These are phyloP conservation scores for Drosophila oshimai DNA, from an alignment of 1,140 invertebrate genomes.

Conservation along the genomic window DNA sequence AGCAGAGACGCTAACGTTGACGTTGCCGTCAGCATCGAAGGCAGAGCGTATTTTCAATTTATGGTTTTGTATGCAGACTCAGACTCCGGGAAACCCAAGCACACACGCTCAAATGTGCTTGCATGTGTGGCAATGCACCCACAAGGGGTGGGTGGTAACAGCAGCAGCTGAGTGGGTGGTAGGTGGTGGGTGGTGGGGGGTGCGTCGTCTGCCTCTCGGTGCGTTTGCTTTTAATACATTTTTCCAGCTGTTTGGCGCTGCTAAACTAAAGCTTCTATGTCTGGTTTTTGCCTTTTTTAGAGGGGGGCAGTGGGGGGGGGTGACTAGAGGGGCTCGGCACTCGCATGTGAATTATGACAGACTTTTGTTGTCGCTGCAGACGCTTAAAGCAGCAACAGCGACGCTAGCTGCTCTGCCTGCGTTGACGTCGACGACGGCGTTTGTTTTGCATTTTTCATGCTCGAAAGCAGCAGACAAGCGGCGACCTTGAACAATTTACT, in stretches of 20 bases:
- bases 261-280: constrained; percentile 71
- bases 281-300: constrained; percentile 19
- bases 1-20: constrained; percentile 3
- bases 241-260: constrained; percentile 59
- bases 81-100: constrained; percentile 36
- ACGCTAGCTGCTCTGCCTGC: constrained; percentile 13
- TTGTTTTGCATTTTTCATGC: constrained; percentile 81
- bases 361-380: constrained; percentile 70
- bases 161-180: neutral
- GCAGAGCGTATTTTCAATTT: constrained; percentile 71
- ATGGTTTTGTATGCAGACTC: constrained; percentile 62
- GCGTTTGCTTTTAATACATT: constrained; percentile 78
- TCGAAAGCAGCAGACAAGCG: constrained; percentile 76
- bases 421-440: constrained; percentile 44
- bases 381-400: constrained; percentile 35
- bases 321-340: constrained; percentile 12
- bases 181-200: neutral
- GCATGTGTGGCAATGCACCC: constrained; percentile 61
- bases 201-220: constrained; percentile 34
- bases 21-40: constrained; percentile 43
- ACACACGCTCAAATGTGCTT: constrained; percentile 14
- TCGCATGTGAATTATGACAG: constrained; percentile 80
- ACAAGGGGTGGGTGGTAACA: neutral
- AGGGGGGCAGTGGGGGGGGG: neutral
- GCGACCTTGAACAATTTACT: constrained; percentile 79